Base-by-base conservation (phyloP, 2,113 vertebrate species). In the Symphodus melops region DNA sequence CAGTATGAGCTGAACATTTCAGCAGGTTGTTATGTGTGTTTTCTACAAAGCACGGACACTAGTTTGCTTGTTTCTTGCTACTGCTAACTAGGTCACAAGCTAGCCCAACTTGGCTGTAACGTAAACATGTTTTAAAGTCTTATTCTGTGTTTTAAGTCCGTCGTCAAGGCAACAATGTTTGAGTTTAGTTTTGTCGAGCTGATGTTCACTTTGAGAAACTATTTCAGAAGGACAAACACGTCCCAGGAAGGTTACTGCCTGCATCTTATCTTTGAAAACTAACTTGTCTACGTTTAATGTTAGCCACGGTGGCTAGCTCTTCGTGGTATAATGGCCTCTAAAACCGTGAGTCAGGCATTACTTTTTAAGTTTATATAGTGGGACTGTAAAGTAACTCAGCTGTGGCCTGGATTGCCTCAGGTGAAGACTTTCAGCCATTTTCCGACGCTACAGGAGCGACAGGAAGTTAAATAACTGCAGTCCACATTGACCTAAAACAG, bases 1-100 rank as follows among this genome's bases (percentile, higher is more conserved):
- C 73, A 66, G 23, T 19, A 8, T 44, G 8, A 57, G 25, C 20
- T 53, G 16, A 23, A 19, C 69, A 13, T 77, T 61, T 81, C 42
- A 62, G 28, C 20, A 4, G 41, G 51, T 37, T 74, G 16, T 70
- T 75, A 6, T 16, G 42, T 72, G 49, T 71, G 42, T 77, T 78
- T 74, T 65, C 37, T n/a, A n/a, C 21, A 17, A n/a, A 10, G 3
- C 52, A 46, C 72, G 16, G 58, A 39, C 66, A 71, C 20, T 57
- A 39, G 68, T 65, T 48, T 13, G 49, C 44, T 11, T 25, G 14
- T 63, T 59, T 62, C 39, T 72, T 11, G 68, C 54, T 9, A 19
- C 63, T 46, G 87, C 83, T 83, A 89, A 79, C 79, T 81, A 81
- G 90, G 82, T 92, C 89, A 86, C 68, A 51, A 71, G 81, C 88